A percentile compares a stretch with the other conserved stretches of the same genome.
phyloP scores from a whole-genome alignment of 2,797 vertebrate species.

The Hafferia zeledoni region DNA sequence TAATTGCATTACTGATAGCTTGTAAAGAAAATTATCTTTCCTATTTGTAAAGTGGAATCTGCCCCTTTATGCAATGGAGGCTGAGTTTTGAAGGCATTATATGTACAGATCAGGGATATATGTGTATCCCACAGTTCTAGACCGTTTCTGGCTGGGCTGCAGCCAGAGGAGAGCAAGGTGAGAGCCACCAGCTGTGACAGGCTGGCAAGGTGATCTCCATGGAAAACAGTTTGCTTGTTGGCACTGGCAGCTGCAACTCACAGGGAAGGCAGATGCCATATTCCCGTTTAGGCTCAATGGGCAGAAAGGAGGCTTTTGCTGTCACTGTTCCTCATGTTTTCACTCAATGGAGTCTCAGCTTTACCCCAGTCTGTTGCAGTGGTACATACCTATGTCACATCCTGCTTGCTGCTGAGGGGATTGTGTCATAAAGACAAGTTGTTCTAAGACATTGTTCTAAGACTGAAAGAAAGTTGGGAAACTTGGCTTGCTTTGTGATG shows the following conservation, averaged over 20 bases:
- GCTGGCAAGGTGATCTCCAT: background rate
- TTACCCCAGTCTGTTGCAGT: background rate
- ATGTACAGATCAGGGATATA: fast-evolving
- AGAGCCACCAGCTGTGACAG: background rate
- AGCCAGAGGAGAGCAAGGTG: background rate
- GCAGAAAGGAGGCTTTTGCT: background rate
- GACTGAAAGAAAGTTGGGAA: background rate
- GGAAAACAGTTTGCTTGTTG: background rate
- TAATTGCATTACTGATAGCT: background rate
- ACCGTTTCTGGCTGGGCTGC: background rate
- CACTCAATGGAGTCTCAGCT: background rate
- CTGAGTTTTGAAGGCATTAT: background rate
- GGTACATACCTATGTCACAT: background rate
- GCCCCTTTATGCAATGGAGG: background rate
- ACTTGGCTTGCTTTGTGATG: background rate
- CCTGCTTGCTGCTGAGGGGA: background rate
- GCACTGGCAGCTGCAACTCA: background rate
- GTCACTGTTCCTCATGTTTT: background rate
- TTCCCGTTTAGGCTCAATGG: background rate
- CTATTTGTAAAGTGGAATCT: background rate
- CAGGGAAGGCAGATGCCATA: background rate
- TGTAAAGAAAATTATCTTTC: background rate
- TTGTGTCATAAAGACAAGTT: background rate
- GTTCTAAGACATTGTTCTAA: background rate
- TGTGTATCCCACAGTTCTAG: background rate